Conservation (phyloP, 2,113 vertebrate genomes). For the Psettodes erumei region DNA sequence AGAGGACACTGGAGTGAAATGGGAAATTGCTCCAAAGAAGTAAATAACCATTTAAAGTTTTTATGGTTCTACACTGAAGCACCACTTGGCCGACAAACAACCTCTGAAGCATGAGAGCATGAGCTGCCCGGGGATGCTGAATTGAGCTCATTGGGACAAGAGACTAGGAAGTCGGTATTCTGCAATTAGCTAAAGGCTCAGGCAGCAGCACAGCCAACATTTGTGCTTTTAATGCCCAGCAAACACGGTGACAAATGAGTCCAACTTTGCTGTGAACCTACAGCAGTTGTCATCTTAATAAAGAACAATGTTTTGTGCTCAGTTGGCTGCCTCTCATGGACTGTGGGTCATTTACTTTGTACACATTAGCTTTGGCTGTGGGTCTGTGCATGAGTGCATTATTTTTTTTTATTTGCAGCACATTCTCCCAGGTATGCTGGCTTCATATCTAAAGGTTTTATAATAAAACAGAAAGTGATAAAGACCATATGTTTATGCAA, state of each 20-base stretch:
- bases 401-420: conserved; percentile 4
- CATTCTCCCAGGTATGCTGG: conserved; percentile 4
- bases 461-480: conserved; percentile 37
- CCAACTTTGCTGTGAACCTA: conserved; percentile 35
- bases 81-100: conserved; percentile 3
- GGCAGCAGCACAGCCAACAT: conserved; percentile 31
- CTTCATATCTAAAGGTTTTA: conserved; percentile 41
- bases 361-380: conserved; percentile 34
- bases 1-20: background rate
- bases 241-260: conserved; percentile 57
- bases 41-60: conserved; percentile 2
- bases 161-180: conserved; percentile 27
- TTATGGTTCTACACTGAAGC: conserved; percentile 1
- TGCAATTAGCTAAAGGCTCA: conserved; percentile 55
- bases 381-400: conserved; percentile 4
- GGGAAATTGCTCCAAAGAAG: background rate
- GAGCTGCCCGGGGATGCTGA: conserved; percentile 3
- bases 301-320: conserved; percentile 60
- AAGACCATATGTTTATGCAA: conserved; percentile 16
- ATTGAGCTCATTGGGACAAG: conserved; percentile 14
- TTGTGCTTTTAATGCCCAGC: conserved; percentile 38
- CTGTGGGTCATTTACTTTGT: conserved; percentile 39
- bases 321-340: conserved; percentile 39
- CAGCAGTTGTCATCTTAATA: conserved; percentile 54
- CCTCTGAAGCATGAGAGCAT: conserved; percentile 14